phyloP scores from a whole-genome alignment of 2,888 invertebrate species.

The Troides oblongomaculatus region DNA sequence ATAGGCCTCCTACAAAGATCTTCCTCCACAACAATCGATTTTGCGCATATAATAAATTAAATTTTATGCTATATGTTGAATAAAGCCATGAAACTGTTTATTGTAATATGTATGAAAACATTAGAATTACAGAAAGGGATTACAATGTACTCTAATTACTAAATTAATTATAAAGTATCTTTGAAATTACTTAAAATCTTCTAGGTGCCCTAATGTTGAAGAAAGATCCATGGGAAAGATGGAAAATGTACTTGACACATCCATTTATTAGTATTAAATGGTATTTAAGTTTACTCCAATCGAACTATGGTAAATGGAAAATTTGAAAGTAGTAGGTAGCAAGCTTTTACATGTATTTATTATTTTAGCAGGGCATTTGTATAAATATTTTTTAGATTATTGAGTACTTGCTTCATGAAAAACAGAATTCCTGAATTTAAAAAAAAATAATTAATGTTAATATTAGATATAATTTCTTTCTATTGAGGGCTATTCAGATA shows the following conservation, averaged over 20 bases:
- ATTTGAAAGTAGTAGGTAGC: slow-evolving; percentile 42
- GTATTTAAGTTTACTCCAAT: slow-evolving; percentile 78
- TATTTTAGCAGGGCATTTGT: slow-evolving; percentile 11
- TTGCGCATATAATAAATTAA: too few species aligned
- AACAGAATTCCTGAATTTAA: too few species aligned
- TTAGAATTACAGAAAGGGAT: too few species aligned
- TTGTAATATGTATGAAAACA: too few species aligned
- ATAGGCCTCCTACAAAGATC: too few species aligned
- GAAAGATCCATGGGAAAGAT: slow-evolving; percentile 77
- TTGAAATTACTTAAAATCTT: slow-evolving; percentile 49
- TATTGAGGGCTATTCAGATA: too few species aligned
- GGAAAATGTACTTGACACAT: slow-evolving; percentile 77
- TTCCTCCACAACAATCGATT: too few species aligned
- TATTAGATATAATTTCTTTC: too few species aligned
- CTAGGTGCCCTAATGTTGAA: slow-evolving; percentile 80
- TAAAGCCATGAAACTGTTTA: too few species aligned
- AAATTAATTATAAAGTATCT: slow-evolving; percentile 11
- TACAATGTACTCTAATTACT: too few species aligned
- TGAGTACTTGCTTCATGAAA: neutral
- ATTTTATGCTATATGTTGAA: too few species aligned
- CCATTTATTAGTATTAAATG: slow-evolving; percentile 79
- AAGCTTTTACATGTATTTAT: slow-evolving; percentile 21
- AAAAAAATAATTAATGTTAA: too few species aligned
- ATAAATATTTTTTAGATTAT: neutral
- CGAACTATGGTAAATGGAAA: slow-evolving; percentile 74